Conservation (phyloP, 1,140 invertebrate species). For the Dolichoris vasculosae region DNA sequence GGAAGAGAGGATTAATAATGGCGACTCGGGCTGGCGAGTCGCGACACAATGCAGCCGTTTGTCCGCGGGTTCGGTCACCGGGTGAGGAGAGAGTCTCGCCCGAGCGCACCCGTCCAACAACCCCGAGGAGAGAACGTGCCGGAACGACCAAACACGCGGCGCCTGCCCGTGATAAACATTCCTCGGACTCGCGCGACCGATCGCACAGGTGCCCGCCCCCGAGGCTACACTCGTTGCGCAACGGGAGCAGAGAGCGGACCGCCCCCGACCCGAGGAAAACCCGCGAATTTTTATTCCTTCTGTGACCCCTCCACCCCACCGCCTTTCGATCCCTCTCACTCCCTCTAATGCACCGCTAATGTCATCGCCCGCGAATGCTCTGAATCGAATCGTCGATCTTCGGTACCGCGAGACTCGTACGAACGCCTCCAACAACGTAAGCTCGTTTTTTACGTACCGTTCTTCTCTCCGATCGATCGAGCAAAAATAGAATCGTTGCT, state of each 20-base stretch:
- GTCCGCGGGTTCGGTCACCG: not conserved
- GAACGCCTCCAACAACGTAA: too few relatives aligned
- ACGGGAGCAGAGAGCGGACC: not conserved
- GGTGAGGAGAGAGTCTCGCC: not conserved
- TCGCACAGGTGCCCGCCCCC: slow-evolving; percentile 13
- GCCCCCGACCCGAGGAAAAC: not conserved
- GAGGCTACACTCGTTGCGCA: not conserved
- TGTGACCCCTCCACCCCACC: too few relatives aligned
- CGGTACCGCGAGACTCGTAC: too few relatives aligned
- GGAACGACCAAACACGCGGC: slow-evolving; percentile 54
- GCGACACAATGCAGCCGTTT: not conserved
- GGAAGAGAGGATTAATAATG: slow-evolving; percentile 9
- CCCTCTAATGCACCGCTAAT: too few relatives aligned
- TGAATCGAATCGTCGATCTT: too few relatives aligned
- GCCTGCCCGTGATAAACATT: slow-evolving; percentile 37
- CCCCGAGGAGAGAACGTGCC: slow-evolving; percentile 53
- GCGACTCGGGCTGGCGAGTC: not conserved
- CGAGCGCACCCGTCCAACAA: slow-evolving; percentile 40
- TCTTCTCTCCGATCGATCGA: too few relatives aligned
- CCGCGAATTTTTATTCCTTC: too few relatives aligned
- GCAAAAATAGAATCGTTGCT: too few relatives aligned
- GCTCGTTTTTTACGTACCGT: too few relatives aligned
- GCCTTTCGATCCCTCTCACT: too few relatives aligned
- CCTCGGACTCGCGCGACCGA: not conserved
- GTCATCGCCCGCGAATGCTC: too few relatives aligned